Evolutionary conservation across 2,797 vertebrate genomes (phyloP).

Genomic region (Vultur gryphus): DNA sequence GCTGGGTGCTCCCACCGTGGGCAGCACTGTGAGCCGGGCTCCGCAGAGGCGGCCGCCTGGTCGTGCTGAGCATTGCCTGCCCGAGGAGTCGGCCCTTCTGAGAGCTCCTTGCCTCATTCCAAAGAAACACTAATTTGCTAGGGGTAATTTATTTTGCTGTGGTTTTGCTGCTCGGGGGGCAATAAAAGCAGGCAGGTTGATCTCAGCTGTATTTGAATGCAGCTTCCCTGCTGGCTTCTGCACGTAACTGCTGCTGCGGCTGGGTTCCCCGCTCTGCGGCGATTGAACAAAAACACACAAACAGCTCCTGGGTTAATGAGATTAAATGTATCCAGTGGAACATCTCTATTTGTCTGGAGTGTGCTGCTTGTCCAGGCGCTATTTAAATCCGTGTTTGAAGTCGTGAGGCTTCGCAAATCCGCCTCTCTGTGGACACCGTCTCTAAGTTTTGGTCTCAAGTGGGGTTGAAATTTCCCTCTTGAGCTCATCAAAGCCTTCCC

Average conservation of each 20-base stretch:
- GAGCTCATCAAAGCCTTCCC: neutral
- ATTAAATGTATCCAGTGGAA: neutral
- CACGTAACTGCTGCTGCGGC: neutral
- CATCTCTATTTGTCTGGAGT: neutral
- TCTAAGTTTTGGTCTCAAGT: neutral
- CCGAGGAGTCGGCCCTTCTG: accelerated
- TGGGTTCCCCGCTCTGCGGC: neutral
- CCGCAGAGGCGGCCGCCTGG: neutral
- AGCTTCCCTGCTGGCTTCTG: neutral
- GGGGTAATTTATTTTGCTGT: neutral
- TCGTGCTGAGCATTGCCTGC: neutral
- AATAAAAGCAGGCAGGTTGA: neutral
- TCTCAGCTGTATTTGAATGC: neutral
- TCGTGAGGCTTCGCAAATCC: neutral
- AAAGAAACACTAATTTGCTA: neutral
- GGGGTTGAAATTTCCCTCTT: neutral
- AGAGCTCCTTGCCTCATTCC: neutral
- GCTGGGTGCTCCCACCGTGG: accelerated
- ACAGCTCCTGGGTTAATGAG: neutral
- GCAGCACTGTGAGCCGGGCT: neutral
- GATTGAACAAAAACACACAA: neutral
- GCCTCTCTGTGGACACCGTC: neutral
- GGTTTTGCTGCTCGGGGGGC: neutral
- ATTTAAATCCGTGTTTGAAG: neutral
- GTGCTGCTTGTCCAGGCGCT: neutral